Evolutionary conservation across 2,888 invertebrate species (phyloP).

Genomic region (Adineta ricciae): DNA sequence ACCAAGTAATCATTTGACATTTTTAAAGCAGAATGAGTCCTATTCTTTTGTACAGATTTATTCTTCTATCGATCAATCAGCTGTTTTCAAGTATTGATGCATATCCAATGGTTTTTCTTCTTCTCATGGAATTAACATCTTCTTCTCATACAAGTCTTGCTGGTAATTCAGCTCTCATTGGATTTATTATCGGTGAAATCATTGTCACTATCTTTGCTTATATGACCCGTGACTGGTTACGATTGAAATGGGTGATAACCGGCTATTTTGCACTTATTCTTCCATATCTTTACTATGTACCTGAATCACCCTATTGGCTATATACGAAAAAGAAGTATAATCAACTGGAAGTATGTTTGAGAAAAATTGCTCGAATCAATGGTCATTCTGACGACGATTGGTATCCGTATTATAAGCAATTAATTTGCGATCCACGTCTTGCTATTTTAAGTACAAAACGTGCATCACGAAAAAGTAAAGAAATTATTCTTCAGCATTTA

Average conservation of each 20-base stretch:
- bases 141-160: constrained; percentile 18
- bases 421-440: background rate
- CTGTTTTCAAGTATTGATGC: background rate
- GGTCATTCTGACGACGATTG: background rate
- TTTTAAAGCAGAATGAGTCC: too few species aligned
- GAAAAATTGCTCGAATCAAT: background rate
- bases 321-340: background rate
- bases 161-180: background rate
- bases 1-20: background rate
- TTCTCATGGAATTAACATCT: background rate
- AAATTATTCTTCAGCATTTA: background rate
- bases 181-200: background rate
- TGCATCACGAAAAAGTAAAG: background rate
- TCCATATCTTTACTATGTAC: background rate
- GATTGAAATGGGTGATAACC: background rate
- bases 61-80: background rate
- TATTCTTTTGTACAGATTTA: background rate
- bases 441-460: background rate
- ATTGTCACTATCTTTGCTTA: background rate
- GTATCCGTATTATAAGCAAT: background rate
- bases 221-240: background rate
- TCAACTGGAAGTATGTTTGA: background rate
- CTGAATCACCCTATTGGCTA: constrained; percentile 4
- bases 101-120: constrained; percentile 4
- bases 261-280: background rate